Evolutionary conservation across 2,113 vertebrate species (phyloP), one percentile per base, ranked within the genome.

Genomic region (Natator depressus): DNA sequence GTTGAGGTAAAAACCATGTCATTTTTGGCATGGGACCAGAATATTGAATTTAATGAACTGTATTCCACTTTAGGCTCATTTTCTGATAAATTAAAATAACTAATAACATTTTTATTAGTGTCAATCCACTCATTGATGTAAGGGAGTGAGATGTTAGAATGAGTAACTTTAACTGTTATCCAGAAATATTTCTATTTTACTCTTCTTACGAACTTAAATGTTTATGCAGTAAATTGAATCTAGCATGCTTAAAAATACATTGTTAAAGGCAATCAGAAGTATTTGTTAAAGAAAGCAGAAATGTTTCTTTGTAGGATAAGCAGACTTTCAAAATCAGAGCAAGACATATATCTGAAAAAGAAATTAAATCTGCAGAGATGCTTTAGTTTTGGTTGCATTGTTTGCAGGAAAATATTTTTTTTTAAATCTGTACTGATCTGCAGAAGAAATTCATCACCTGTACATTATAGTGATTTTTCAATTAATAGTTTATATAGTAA

Each of bases 401-500:
- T 76, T 88, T 88, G 82, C 55, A 80, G 38, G 22, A 76, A 46
- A 46, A 14, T 46, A 76, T 11, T 42, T 25, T 47, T 47, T 47
- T 47, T 8, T 38, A 42, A 35, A 69, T 62, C 29, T 7, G 7
- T 65, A 4, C 31, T 17, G 35, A 76, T 24, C 72, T 25, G 22
- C 42, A 76, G 72, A 42, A 25, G 72, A 24, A 76, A 20, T 19
- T 42, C 9, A 65, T 79, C 62, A 25, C 53, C 9, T 54, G 29
- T 92, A n/a, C 89, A 93, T 81, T 87, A 35, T 42, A 16, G n/a
- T 87, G 22, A 81, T 85, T 93, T 93, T 31, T 38, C 27, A 24
- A 80, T n/a, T 84, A 3, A 2, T 91, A 55, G 38, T 88, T 91
- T 81, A 82, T 87, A 10, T 38, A 62, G 35, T 46, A 78, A 88